Conservation (phyloP, 2,797 vertebrate species). For the Pangasius larnaudii region DNA sequence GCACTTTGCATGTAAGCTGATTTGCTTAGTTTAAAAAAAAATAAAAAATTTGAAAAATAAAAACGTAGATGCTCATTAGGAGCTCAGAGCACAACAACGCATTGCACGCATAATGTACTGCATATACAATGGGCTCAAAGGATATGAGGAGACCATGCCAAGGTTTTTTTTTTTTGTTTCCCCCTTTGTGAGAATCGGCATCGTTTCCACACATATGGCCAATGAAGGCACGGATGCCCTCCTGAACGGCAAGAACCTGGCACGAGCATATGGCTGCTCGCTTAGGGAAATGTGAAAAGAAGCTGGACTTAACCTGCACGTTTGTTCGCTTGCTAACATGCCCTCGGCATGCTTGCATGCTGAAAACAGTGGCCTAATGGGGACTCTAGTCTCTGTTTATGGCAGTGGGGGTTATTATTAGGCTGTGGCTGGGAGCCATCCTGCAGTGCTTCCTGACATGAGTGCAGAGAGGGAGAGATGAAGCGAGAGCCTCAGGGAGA, state of each 20-base stretch:
- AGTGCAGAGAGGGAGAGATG: conserved; percentile 55
- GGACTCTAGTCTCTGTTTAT: conserved; percentile 74
- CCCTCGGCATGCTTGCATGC: conserved; percentile 60
- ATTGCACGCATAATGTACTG: not conserved
- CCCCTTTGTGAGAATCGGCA: conserved; percentile 42
- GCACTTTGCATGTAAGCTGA: conserved; percentile 20
- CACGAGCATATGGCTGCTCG: conserved; percentile 52
- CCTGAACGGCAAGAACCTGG: conserved; percentile 1
- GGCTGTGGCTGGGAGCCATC: conserved; percentile 60
- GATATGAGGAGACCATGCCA: conserved; percentile 35
- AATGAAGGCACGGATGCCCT: conserved; percentile 6
- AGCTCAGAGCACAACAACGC: conserved; percentile 16
- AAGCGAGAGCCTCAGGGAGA: conserved; percentile 53
- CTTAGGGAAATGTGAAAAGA: conserved; percentile 69
- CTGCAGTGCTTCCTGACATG: conserved; percentile 62
- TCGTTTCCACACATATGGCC: conserved; percentile 34
- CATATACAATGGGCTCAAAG: conserved; percentile 36
- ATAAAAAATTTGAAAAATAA: no score
- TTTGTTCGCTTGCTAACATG: conserved; percentile 35
- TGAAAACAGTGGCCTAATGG: conserved; percentile 74
- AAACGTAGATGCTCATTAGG: conserved; percentile 45
- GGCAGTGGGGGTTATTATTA: conserved; percentile 77
- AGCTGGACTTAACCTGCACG: conserved; percentile 56
- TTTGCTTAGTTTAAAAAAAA: conserved; percentile 35
- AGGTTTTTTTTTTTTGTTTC: conserved; percentile 23